These are phyloP conservation scores for Dicyrtoma fusca DNA, from an alignment of 2,888 invertebrate genomes.

Conservation along the genomic window DNA sequence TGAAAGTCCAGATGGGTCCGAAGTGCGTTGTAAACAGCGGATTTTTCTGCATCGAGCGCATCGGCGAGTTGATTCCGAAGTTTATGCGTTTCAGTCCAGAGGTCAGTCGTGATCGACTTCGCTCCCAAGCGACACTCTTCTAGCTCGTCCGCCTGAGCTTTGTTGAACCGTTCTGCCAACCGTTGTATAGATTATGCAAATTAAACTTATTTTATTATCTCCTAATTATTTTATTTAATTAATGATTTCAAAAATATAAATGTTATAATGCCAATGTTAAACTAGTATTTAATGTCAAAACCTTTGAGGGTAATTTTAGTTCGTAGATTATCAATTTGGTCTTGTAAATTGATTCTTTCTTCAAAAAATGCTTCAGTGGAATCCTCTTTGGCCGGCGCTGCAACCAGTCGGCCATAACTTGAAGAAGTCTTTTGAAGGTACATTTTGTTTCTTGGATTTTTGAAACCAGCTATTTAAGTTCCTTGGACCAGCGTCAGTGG, in stretches of 20 bases:
- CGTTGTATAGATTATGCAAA: neutral
- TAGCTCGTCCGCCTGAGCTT: conserved; percentile 51
- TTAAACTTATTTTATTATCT: neutral
- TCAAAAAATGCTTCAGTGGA: neutral
- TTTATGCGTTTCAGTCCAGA: conserved; percentile 43
- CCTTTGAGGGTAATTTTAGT: conserved; percentile 17
- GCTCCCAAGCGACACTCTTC: conserved; percentile 51
- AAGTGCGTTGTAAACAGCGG: conserved; percentile 53
- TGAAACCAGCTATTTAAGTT: too few species aligned
- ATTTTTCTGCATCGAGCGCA: conserved; percentile 13
- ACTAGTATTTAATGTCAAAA: too few species aligned
- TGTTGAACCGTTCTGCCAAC: conserved; percentile 53
- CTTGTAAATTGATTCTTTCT: conserved; percentile 3
- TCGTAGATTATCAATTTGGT: conserved; percentile 18
- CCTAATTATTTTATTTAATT: neutral
- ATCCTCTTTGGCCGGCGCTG: neutral
- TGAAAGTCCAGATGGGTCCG: conserved; percentile 53
- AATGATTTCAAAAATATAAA: conserved; percentile 8
- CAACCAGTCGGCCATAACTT: too few species aligned
- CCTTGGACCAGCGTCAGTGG: too few species aligned
- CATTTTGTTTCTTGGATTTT: too few species aligned
- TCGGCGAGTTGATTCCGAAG: conserved; percentile 9
- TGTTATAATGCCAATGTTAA: neutral
- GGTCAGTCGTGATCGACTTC: conserved; percentile 58
- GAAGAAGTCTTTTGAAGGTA: too few species aligned